Evolutionary conservation across 2,888 invertebrate genomes (phyloP), one percentile per base, ranked within the genome.

Genomic region (Diarsia mendica): DNA sequence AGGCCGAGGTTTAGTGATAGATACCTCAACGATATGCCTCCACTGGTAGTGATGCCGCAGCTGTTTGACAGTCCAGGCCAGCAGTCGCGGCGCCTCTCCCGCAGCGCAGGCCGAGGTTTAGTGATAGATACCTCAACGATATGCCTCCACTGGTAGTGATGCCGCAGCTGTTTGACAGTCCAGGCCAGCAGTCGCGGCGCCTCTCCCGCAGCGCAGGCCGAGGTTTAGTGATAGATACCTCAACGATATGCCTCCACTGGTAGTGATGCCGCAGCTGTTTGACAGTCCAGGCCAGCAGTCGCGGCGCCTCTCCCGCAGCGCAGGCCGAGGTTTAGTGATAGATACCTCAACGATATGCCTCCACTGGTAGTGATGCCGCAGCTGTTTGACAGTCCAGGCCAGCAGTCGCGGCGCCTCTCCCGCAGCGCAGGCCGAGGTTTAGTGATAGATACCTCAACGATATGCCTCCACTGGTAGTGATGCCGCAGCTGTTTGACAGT

Each of bases 371-470:
- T 69, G 77, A 18, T 81, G 85, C 0, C 86, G 75, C 70, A 90
- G 90, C 74, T 84, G 88, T n/a, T 76, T 73, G 49, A 84, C 84
- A 67, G 85, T 66, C 98, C 98, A 98, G 71, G 98, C 98, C 82
- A 98, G 96, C 68, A 98, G 97, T 20, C 98, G 97, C 88, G 98
- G 97, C 23, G 98, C 98, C 97, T 98, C 98, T 98, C 69, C 98
- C 97, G 98, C 98, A 6, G 99, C 98, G 33, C 99, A 98, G 67
- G 98, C 97, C 2, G 28, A 28, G 28, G 28, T 28, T 28, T 28
- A 28, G 28, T 28, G 28, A 28, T 28, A 1, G 28, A 28, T 28
- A 28, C 28, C 28, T 28, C 28, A 28, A 28, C 28, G 28, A 28
- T 28, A 28, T 28, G 28, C 28, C 28, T 28, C 28, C 28, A 28